phyloP scores from a whole-genome alignment of 2,113 vertebrate species.

The Ictalurus punctatus region DNA sequence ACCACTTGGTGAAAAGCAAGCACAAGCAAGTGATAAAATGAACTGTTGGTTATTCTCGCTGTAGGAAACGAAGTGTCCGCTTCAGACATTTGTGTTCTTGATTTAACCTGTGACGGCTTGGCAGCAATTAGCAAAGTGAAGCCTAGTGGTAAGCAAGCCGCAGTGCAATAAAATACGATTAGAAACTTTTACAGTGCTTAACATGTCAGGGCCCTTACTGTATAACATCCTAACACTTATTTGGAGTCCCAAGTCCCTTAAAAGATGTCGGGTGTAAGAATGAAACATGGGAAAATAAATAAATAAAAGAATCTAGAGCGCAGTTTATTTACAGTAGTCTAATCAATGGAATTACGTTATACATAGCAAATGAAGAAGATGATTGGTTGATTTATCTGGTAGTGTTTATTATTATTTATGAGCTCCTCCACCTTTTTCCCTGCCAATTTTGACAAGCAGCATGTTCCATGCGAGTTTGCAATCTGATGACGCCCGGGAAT shows the following conservation, averaged over 20 bases:
- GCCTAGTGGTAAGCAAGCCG: conserved; percentile 12
- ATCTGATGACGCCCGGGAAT: background rate
- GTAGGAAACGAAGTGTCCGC: conserved; percentile 23
- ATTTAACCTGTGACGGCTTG: conserved; percentile 36
- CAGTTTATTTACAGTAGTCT: conserved; percentile 11
- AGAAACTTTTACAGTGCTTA: conserved; percentile 35
- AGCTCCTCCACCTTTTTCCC: background rate
- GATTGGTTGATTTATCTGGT: conserved; percentile 50
- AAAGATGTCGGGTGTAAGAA: conserved; percentile 52
- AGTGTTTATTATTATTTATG: conserved; percentile 1
- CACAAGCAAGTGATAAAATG: background rate
- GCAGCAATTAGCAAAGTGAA: conserved; percentile 38
- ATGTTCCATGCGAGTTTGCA: background rate
- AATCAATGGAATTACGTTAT: conserved; percentile 55
- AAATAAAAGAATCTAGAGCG: conserved; percentile 24
- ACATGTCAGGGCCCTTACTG: conserved; percentile 44
- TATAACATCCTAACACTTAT: conserved; percentile 46
- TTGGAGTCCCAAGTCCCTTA: conserved; percentile 25
- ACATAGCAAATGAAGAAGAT: conserved; percentile 53
- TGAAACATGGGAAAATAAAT: conserved; percentile 36
- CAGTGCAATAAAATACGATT: conserved; percentile 43
- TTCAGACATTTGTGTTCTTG: conserved; percentile 27
- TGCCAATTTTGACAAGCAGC: background rate
- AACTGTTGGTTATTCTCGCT: conserved; percentile 9
- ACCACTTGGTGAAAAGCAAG: background rate